Evolutionary conservation across 2,113 vertebrate species (phyloP).

Genomic region (Asarcornis scutulata): DNA sequence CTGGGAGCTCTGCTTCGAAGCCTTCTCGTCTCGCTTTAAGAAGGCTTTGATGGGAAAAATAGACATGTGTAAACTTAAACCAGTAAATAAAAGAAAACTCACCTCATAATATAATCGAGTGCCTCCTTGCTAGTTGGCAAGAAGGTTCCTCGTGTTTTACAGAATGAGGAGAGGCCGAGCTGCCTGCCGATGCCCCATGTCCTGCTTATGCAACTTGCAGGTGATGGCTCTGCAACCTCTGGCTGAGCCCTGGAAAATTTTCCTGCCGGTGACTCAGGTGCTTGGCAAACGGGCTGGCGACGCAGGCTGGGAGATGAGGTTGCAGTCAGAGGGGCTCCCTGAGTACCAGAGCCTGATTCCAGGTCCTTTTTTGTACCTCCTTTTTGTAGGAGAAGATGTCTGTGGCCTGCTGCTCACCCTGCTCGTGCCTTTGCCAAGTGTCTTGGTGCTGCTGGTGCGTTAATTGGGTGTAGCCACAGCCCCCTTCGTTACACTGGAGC

Average conservation of each 20-base stretch:
- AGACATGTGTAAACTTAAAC: background rate
- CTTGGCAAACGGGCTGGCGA: background rate
- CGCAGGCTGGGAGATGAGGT: background rate
- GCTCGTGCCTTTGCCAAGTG: background rate
- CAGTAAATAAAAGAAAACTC: background rate
- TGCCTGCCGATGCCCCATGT: background rate
- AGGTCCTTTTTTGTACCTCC: background rate
- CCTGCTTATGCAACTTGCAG: conserved; percentile 21
- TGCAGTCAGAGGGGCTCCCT: background rate
- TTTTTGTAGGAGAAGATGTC: background rate
- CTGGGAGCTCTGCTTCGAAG: background rate
- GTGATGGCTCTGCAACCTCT: conserved; percentile 5
- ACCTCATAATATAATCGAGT: background rate
- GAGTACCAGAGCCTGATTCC: background rate
- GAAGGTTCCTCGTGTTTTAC: background rate
- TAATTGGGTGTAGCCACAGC: background rate
- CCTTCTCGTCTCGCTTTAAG: background rate
- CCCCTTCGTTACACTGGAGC: background rate
- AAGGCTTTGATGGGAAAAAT: background rate
- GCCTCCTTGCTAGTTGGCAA: background rate
- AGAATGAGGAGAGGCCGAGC: background rate
- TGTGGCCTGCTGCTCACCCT: background rate
- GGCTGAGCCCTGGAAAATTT: conserved; percentile 17
- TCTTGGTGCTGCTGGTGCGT: background rate
- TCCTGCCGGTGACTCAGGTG: background rate